Evolutionary conservation across 2,113 vertebrate genomes (phyloP).

Genomic region (Petaurus breviceps): DNA sequence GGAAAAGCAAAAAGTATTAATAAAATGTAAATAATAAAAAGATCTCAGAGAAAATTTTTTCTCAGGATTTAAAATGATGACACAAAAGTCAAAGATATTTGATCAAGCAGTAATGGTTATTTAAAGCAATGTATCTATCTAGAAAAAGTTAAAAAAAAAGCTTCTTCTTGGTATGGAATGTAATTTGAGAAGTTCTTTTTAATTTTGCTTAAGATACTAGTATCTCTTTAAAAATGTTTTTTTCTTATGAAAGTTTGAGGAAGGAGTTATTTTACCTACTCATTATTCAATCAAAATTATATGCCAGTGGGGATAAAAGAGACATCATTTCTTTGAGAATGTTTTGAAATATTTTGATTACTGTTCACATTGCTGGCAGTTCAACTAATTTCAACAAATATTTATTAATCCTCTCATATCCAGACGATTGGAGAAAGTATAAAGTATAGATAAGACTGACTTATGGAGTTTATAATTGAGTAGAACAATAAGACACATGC

Average conservation of each 20-base stretch:
- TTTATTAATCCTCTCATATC: neutral
- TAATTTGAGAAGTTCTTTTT: neutral
- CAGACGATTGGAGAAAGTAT: neutral
- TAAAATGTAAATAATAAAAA: neutral
- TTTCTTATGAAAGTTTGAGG: neutral
- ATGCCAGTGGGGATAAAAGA: neutral
- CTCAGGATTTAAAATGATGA: neutral
- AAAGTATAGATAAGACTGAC: neutral
- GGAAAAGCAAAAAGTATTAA: neutral
- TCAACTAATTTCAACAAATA: neutral
- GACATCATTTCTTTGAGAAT: neutral
- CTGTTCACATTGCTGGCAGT: neutral
- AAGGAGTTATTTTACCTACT: neutral
- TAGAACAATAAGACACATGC: neutral
- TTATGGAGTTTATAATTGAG: neutral
- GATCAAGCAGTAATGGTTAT: neutral
- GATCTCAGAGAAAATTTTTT: neutral
- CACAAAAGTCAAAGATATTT: neutral
- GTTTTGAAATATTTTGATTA: neutral
- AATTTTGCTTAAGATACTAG: neutral
- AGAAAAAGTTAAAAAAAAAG: neutral
- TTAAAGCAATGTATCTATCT: neutral
- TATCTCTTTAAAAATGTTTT: neutral
- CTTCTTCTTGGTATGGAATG: neutral
- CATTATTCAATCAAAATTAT: neutral